Evolutionary conservation across 2,888 invertebrate genomes (phyloP).

Genomic region (Abrostola triplasia): DNA sequence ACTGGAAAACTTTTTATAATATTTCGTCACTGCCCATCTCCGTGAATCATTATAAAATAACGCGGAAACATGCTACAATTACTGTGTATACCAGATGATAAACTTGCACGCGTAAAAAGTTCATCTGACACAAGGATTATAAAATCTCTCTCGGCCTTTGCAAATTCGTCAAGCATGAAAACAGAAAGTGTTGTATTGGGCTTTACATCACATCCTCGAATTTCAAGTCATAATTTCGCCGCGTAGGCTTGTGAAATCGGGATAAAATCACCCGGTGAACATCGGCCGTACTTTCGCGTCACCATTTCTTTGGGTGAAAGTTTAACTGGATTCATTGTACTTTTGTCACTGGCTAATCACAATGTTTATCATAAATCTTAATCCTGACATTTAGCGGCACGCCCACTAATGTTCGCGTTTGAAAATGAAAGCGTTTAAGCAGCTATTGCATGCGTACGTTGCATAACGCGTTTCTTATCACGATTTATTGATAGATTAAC

Average conservation of each 20-base stretch:
- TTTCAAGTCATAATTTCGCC: slow-evolving; percentile 41
- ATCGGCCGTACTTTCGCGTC: slow-evolving; percentile 73
- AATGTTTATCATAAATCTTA: slow-evolving; percentile 79
- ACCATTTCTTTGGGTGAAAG: slow-evolving; percentile 84
- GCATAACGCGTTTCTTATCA: slow-evolving; percentile 60
- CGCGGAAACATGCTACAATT: slow-evolving; percentile 31
- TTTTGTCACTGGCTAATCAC: slow-evolving; percentile 82
- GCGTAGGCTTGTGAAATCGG: slow-evolving; percentile 63
- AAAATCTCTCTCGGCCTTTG: slow-evolving; percentile 38
- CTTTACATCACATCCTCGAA: slow-evolving; percentile 42
- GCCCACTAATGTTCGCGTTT: slow-evolving; percentile 72
- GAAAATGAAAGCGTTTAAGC: slow-evolving; percentile 75
- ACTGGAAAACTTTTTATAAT: slow-evolving; percentile 43
- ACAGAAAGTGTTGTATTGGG: slow-evolving; percentile 26
- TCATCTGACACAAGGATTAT: slow-evolving; percentile 7
- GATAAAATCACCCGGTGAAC: slow-evolving; percentile 70
- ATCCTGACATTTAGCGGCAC: slow-evolving; percentile 76
- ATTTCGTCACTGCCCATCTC: slow-evolving; percentile 43
- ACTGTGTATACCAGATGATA: slow-evolving; percentile 28
- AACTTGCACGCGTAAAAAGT: slow-evolving; percentile 26
- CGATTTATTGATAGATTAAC: slow-evolving; percentile 55
- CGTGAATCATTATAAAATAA: slow-evolving; percentile 48
- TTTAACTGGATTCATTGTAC: slow-evolving; percentile 79
- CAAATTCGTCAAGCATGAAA: slow-evolving; percentile 14
- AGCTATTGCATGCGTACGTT: slow-evolving; percentile 65